Evolutionary conservation across 2,113 vertebrate genomes (phyloP), one percentile per base, ranked within the genome.

Genomic region (Dicaeum eximium): DNA sequence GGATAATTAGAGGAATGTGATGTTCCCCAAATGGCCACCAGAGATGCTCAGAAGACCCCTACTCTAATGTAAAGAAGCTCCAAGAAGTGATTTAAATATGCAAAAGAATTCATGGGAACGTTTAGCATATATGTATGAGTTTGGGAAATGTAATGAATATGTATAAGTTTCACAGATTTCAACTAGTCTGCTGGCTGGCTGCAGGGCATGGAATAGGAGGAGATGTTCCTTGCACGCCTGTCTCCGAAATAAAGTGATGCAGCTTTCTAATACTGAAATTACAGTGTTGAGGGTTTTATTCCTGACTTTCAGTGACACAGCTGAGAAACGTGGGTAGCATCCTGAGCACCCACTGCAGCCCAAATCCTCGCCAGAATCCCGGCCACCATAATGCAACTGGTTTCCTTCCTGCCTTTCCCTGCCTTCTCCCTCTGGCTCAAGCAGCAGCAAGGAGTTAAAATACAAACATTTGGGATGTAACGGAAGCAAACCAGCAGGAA

Each of bases 341-440:
- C 27, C 80, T 14, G 27, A 56, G 62, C 67, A 60, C 6, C 19
- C 45, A 10, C 35, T 13, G 35, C 85, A 80, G 73, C 28, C 47
- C 78, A 65, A 80, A 13, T 8, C 13, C 15, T 20, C 2, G 1
- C 11, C 24, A 25, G 4, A 10, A 60, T 35, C 28, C n/a, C 0
- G 0, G 18, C 40, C 2, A 1, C 33, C 21, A 12, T 1, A 37
- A 24, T 30, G 12, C 31, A 75, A 14, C 7, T 3, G 33, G 8
- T 85, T 33, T 30, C 48, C 40, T 35, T 79, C 60, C 51, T 74
- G 77, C 38, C 56, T 81, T 73, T 64, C 48, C 81, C 60, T 0
- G 0, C 23, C 42, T 73, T 18, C 61, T 48, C 69, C 35, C 10
- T 28, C 57, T 24, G 35, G 7, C 47, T 45, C 38, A 50, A 58